phyloP scores from a whole-genome alignment of 2,113 vertebrate genomes.

The Micronycteris hirsuta region DNA sequence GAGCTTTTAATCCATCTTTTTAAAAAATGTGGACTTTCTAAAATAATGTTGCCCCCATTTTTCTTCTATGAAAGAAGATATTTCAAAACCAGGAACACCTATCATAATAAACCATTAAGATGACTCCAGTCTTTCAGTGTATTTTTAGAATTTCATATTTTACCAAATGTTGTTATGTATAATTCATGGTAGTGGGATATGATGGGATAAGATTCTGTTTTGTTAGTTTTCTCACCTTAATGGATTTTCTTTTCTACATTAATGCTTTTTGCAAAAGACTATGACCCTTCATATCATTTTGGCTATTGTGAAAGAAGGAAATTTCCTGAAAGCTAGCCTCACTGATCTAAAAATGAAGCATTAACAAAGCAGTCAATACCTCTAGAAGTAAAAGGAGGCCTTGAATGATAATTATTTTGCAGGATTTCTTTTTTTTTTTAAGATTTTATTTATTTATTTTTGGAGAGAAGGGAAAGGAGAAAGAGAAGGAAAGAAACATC shows the following conservation, averaged over 20 bases:
- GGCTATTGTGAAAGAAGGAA: not conserved
- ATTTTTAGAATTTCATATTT: slow-evolving; percentile 77
- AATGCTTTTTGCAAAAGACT: slow-evolving; percentile 52
- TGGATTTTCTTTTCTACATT: slow-evolving; percentile 55
- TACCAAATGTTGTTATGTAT: slow-evolving; percentile 70
- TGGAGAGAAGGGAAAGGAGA: too few species aligned
- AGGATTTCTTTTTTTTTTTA: not conserved
- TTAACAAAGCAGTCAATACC: not conserved
- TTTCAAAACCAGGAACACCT: slow-evolving; percentile 68
- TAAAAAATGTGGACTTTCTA: slow-evolving; percentile 77
- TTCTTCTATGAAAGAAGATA: slow-evolving; percentile 68
- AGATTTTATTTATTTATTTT: too few species aligned
- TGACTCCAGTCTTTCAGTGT: slow-evolving; percentile 68
- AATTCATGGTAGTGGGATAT: slow-evolving; percentile 67
- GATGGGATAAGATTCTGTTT: slow-evolving; percentile 59
- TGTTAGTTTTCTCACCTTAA: slow-evolving; percentile 63
- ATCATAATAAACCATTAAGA: slow-evolving; percentile 78
- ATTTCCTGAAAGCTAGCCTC: slow-evolving; percentile 41
- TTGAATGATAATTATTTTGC: not conserved
- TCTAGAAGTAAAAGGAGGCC: not conserved
- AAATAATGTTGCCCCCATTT: slow-evolving; percentile 72
- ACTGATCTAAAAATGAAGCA: not conserved
- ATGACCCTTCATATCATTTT: slow-evolving; percentile 56
- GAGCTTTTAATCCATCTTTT: slow-evolving; percentile 71
- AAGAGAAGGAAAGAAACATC: too few species aligned